These are phyloP conservation scores for Eutrigla gurnardus DNA, from an alignment of 2,797 vertebrate species.

Conservation along the genomic window DNA sequence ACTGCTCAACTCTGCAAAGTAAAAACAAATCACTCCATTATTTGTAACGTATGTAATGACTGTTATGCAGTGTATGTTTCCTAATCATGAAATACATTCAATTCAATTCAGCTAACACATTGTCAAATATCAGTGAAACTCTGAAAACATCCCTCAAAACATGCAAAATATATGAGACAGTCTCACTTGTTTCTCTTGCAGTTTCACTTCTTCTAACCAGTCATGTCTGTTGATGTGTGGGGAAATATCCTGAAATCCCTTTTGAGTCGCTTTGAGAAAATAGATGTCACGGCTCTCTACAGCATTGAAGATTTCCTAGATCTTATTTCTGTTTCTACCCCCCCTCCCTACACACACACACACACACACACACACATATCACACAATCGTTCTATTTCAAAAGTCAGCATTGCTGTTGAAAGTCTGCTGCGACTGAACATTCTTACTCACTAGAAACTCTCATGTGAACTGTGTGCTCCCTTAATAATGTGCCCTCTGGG, in stretches of 20 bases:
- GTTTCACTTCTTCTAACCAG: slow-evolving; percentile 30
- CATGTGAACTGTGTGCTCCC: not conserved
- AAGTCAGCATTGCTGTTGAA: not conserved
- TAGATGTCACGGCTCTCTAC: not conserved
- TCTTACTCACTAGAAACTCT: not conserved
- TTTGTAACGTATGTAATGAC: not conserved
- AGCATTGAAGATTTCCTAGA: not conserved
- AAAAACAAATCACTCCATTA: too few species aligned
- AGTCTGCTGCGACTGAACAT: not conserved
- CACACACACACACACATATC: not conserved
- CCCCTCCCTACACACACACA: not conserved
- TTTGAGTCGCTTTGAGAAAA: not conserved
- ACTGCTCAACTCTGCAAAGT: too few species aligned
- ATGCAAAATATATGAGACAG: not conserved
- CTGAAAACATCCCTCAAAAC: not conserved
- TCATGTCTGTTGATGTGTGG: not conserved
- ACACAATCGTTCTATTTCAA: not conserved
- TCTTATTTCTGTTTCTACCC: not conserved
- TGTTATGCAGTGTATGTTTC: not conserved
- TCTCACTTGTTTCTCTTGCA: not conserved
- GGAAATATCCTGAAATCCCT: not conserved
- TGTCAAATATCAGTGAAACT: not conserved
- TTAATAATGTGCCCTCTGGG: slow-evolving; percentile 16
- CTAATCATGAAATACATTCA: not conserved
- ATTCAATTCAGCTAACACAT: not conserved